phyloP scores from a whole-genome alignment of 1,140 invertebrate species.

The Tetragonula clypearis region DNA sequence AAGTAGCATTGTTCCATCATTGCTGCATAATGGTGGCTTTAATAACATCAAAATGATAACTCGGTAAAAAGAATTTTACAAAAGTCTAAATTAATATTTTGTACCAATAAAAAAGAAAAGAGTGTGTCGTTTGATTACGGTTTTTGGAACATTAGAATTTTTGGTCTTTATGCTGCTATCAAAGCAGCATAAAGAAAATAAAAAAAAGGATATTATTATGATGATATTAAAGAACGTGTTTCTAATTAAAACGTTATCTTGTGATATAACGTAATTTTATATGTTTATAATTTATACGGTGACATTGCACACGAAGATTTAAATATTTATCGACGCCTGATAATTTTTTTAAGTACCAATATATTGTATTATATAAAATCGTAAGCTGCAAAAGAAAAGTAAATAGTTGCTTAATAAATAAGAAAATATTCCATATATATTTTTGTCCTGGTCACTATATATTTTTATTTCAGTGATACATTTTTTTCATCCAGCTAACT shows the following conservation, averaged over 20 bases:
- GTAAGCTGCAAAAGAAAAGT: background rate
- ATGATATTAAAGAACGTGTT: background rate
- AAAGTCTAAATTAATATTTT: background rate
- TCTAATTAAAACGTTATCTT: background rate
- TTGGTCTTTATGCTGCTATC: background rate
- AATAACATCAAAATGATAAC: background rate
- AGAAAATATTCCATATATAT: background rate
- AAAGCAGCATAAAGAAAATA: background rate
- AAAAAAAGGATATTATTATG: background rate
- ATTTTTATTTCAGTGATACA: background rate
- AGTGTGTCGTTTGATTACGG: background rate
- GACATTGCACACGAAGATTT: background rate
- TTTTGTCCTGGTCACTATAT: background rate
- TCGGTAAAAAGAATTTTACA: background rate
- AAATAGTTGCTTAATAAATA: slow-evolving; percentile 13
- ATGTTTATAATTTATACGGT: background rate
- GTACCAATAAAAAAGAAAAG: background rate
- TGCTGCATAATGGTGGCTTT: background rate
- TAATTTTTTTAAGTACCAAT: background rate
- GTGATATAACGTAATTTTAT: slow-evolving; percentile 1
- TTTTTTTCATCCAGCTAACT: background rate
- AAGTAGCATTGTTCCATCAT: background rate
- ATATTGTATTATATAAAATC: background rate
- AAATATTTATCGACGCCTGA: background rate
- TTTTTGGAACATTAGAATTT: background rate